Conservation (phyloP, 2,888 invertebrate species). For the Fabriciana adippe region DNA sequence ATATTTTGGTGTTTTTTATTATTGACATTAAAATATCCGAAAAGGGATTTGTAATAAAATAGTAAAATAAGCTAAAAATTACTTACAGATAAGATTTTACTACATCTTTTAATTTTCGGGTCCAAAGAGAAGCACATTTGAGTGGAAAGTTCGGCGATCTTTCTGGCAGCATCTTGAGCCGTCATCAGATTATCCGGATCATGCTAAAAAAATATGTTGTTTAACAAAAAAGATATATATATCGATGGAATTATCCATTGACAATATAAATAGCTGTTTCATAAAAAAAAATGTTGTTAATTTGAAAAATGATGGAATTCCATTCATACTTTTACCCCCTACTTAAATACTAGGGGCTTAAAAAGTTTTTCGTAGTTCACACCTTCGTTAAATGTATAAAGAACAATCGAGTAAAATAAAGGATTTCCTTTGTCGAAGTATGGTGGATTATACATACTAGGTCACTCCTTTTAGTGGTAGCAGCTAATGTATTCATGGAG, state of each 20-base stretch:
- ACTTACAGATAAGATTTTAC: conserved; percentile 53
- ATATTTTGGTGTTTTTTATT: neutral
- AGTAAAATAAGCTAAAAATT: too few species aligned
- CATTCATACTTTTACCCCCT: too few species aligned
- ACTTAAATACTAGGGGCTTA: too few species aligned
- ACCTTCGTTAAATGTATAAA: too few species aligned
- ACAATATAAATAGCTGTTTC: neutral
- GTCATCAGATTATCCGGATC: conserved; percentile 41
- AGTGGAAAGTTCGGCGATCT: conserved; percentile 62
- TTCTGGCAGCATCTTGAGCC: conserved; percentile 59
- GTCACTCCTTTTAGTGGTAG: conserved; percentile 41
- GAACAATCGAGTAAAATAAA: too few species aligned
- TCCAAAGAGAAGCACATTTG: conserved; percentile 65
- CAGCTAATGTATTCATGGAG: conserved; percentile 48
- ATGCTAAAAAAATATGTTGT: conserved; percentile 28
- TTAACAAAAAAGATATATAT: neutral
- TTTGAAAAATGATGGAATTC: too few species aligned
- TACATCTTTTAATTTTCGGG: conserved; percentile 53
- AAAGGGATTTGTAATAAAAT: neutral
- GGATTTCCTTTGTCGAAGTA: too few species aligned
- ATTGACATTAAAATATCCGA: neutral
- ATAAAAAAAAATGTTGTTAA: too few species aligned
- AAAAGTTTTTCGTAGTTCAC: too few species aligned
- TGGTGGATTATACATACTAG: conserved; percentile 48
- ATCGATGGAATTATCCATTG: neutral